Evolutionary conservation across 2,797 vertebrate species (phyloP).

Genomic region (Vireo griseus): DNA sequence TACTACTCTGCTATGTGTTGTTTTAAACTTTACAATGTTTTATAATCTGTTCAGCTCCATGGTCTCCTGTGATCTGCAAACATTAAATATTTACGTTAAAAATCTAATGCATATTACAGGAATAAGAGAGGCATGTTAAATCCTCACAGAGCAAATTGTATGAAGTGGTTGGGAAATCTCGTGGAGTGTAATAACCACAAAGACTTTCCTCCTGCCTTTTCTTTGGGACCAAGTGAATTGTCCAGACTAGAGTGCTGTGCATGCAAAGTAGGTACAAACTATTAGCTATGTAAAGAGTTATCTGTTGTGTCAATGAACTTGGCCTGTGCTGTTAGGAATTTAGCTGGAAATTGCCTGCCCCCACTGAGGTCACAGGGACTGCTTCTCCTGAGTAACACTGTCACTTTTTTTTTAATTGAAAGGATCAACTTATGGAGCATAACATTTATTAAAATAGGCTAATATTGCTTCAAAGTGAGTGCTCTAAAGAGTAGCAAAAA

Average conservation of each 20-base stretch:
- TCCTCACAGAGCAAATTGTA: not conserved
- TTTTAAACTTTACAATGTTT: not conserved
- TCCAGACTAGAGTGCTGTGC: not conserved
- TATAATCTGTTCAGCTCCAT: not conserved
- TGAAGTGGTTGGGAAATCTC: not conserved
- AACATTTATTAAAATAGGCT: not conserved
- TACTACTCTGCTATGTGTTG: not conserved
- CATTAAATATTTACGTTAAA: slow-evolving; percentile 5
- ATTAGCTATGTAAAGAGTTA: not conserved
- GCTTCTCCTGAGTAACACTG: not conserved
- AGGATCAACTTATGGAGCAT: not conserved
- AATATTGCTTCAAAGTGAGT: not conserved
- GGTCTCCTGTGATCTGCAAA: slow-evolving; percentile 6
- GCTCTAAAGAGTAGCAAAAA: not conserved
- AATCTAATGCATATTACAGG: not conserved
- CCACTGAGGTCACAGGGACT: not conserved
- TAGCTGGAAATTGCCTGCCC: not conserved
- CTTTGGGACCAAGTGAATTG: not conserved
- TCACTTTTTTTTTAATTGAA: not conserved
- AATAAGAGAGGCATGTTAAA: not conserved
- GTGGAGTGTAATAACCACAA: not conserved
- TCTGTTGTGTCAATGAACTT: not conserved
- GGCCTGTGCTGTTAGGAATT: not conserved
- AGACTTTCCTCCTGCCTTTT: not conserved
- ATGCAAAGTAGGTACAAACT: not conserved